Evolutionary conservation across 2,888 invertebrate genomes (phyloP), one percentile per base, ranked within the genome.

Genomic region (Cyclophora albipunctata): DNA sequence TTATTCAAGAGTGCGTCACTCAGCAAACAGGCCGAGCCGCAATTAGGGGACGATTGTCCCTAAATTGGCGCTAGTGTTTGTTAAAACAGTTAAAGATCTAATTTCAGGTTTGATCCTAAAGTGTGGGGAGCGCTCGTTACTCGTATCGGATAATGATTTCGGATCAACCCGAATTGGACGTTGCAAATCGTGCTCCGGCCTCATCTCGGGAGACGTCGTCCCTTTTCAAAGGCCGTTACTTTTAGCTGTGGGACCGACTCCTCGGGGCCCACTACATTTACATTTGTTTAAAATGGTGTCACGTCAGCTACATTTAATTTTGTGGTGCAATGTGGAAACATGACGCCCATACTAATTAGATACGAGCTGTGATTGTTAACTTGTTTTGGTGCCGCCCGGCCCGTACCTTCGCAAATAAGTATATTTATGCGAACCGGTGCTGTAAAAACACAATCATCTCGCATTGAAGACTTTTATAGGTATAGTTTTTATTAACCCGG

Each of bases 1-100:
- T 73, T 73, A 79, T 80, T 78, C 75, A 73, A 67, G 64, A 63
- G 63, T 65, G 66, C 68, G 63, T 63, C 65, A 20, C 20, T 20
- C 67, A 59, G 67, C 49, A 52, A 55, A 46, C 51, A 46, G 69
- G 66, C 59, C 57, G 63, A 63, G 64, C 67, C 68, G 63, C 69
- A 66, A 65, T 64, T 67, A 62, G 63, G 67, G 68, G 71, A 66
- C 67, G 68, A 73, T 72, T 73, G 69, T 73, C 64, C 61, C 51
- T 59, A 64, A 70, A 68, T 71, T 71, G 72, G 63, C 54, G 64
- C 65, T 58, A 63, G 61, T 63, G 58, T 64, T 63, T 59, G 62
- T 60, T 63, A 65, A 69, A 62, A 59, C 66, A 66, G 62, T 63
- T 63, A 62, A 60, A 64, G 56, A 60, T 66, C 62, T 66, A 66